Percentiles rank a stretch among this genome's conserved stretches.
Conservation (phyloP, 2,797 vertebrate genomes). For the Enteromius radiatus region DNA sequence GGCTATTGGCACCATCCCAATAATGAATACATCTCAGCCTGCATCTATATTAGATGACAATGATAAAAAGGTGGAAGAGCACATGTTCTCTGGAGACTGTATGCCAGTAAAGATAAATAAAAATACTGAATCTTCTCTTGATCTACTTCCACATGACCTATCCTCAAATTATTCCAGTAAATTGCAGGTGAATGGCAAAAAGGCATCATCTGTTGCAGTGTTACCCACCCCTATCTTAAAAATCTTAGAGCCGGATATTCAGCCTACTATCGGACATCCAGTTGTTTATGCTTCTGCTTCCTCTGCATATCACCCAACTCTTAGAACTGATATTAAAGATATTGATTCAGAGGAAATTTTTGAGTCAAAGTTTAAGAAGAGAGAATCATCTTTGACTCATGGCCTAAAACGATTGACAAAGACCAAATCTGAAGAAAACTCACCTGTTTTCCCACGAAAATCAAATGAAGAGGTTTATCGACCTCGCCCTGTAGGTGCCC, state of each 20-base stretch:
- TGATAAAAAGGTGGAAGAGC: slow-evolving; percentile 26
- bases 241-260: slow-evolving; percentile 38
- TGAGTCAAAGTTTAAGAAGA: slow-evolving; percentile 91
- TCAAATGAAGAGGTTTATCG: slow-evolving; percentile 87
- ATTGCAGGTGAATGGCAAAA: slow-evolving; percentile 18
- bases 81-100: not conserved
- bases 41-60: slow-evolving; percentile 11
- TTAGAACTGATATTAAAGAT: slow-evolving; percentile 84
- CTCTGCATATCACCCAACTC: slow-evolving; percentile 60
- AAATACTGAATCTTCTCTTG: slow-evolving; percentile 46
- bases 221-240: slow-evolving; percentile 24
- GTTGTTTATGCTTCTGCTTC: slow-evolving; percentile 74
- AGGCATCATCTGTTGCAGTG: not conserved
- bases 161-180: slow-evolving; percentile 36
- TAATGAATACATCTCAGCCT: not conserved
- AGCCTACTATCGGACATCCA: slow-evolving; percentile 69
- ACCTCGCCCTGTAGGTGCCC: slow-evolving; percentile 84
- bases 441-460: slow-evolving; percentile 64
- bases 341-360: slow-evolving; percentile 94
- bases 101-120: not conserved
- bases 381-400: slow-evolving; percentile 87
- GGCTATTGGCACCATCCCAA: not conserved
- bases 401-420: slow-evolving; percentile 86
- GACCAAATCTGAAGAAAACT: slow-evolving; percentile 88
- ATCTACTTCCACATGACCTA: slow-evolving; percentile 67